Evolutionary conservation across 2,113 vertebrate species (phyloP).

Genomic region (Oceanites oceanicus): DNA sequence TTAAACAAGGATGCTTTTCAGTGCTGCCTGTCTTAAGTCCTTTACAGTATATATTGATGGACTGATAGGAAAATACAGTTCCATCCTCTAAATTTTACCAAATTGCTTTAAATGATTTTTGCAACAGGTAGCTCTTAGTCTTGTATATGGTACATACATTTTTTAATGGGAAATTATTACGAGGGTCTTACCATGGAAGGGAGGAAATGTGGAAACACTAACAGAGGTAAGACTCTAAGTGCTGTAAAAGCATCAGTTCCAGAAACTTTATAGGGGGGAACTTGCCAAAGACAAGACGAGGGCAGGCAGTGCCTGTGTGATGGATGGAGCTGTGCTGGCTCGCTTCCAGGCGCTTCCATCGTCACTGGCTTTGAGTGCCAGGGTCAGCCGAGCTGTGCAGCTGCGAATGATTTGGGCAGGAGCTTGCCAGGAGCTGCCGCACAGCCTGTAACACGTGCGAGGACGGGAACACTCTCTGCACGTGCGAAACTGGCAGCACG

Average conservation of each 20-base stretch:
- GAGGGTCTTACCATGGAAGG: background rate
- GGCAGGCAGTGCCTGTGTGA: background rate
- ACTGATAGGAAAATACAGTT: background rate
- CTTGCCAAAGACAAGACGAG: background rate
- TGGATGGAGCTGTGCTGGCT: background rate
- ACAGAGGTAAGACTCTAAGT: background rate
- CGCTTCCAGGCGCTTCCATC: background rate
- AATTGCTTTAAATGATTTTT: background rate
- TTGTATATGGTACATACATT: background rate
- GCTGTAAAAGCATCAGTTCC: background rate
- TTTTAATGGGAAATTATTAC: background rate
- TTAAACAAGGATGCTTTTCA: background rate
- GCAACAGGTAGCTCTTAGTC: background rate
- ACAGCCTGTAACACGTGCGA: background rate
- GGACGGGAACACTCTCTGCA: background rate
- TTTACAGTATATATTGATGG: background rate
- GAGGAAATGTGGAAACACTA: background rate
- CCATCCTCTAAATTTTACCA: background rate
- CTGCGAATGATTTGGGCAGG: background rate
- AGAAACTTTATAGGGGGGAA: background rate
- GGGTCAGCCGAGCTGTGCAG: background rate
- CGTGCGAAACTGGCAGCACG: background rate
- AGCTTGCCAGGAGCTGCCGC: background rate
- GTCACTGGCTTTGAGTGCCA: fast-evolving
- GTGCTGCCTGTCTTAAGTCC: background rate